Evolutionary conservation across 2,888 invertebrate species (phyloP).

Genomic region (Cremastinae sp.): DNA sequence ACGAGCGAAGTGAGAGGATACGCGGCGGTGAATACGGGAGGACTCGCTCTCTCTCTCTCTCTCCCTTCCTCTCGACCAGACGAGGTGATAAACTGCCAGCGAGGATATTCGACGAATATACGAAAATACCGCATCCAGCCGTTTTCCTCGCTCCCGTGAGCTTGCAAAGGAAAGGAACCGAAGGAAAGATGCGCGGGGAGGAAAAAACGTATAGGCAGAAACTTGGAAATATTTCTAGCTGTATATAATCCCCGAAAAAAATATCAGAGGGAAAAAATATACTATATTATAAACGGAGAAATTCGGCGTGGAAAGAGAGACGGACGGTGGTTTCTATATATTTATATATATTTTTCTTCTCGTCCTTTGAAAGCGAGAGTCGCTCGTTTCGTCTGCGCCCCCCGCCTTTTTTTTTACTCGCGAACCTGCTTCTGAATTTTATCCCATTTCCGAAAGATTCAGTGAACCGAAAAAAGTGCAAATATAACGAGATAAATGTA

Average conservation of each 20-base stretch:
- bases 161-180: conserved; percentile 43
- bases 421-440: conserved; percentile 1
- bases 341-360: neutral
- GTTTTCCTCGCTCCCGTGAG: conserved; percentile 53
- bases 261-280: too few relatives aligned
- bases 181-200: conserved; percentile 24
- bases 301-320: too few relatives aligned
- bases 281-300: too few relatives aligned
- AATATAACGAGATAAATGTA: neutral
- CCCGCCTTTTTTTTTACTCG: conserved; percentile 6
- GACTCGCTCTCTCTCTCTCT: too few relatives aligned
- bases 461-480: neutral
- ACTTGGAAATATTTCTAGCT: conserved; percentile 4
- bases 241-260: conserved; percentile 6
- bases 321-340: too few relatives aligned
- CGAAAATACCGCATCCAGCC: conserved; percentile 49
- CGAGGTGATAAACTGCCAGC: conserved; percentile 64
- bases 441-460: conserved; percentile 2
- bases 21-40: too few relatives aligned
- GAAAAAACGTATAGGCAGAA: conserved; percentile 11
- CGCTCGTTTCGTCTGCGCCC: too few relatives aligned
- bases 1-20: conserved; percentile 32
- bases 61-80: conserved; percentile 14
- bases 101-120: conserved; percentile 61
- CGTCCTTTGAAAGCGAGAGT: too few relatives aligned